Evolutionary conservation across 2,888 invertebrate species (phyloP), one percentile per base, ranked within the genome.

Genomic region (Drosophila diplacantha): DNA sequence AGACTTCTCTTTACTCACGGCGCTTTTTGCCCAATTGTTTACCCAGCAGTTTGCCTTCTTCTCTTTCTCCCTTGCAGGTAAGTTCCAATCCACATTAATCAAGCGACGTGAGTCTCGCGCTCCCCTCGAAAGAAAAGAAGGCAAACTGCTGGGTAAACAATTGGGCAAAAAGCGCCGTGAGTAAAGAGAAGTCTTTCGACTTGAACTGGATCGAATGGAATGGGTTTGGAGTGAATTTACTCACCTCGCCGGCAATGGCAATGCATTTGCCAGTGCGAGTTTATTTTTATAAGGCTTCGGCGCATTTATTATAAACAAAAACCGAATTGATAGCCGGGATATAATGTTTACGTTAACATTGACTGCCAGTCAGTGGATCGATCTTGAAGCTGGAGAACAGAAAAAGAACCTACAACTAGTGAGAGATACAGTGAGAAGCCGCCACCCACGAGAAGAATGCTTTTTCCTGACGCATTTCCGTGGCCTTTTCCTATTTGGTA

Each of bases 301-400:
- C 43, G 69, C 83, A 83, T 83, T 83, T 78, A 78, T 78, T 83
- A 79, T 83, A 78, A 78, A 78, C 78, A 78, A 65, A 46, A 34
- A 29, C 26, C 16, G 11, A 44, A 29, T 43, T 43, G 59, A 67
- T 56, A 69, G 56, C 31, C 35, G 24, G 22, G 22, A 62, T 50
- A 56, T 50, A 56, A 46, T 80, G 82, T 80, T 82, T 77, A 74
- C 57, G 82, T 65, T 82, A 82, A 80, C 82, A 82, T 76, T 76
- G 82, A 73, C 71, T 81, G 74, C 64, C 50, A 47, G 56, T 53
- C 43, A 43, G 47, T 18, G 41, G 62, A 61, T 49, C 60, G 51
- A 69, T 66, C 59, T 54, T 44, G 51, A 56, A 49, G 35, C 34
- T 32, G 26, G 34, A 22, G 39, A 31, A 24, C 26, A 56, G 41